Percentiles rank a stretch among this genome's conserved stretches.
Conservation (phyloP, 2,888 invertebrate species). For the Cantharis rufa region DNA sequence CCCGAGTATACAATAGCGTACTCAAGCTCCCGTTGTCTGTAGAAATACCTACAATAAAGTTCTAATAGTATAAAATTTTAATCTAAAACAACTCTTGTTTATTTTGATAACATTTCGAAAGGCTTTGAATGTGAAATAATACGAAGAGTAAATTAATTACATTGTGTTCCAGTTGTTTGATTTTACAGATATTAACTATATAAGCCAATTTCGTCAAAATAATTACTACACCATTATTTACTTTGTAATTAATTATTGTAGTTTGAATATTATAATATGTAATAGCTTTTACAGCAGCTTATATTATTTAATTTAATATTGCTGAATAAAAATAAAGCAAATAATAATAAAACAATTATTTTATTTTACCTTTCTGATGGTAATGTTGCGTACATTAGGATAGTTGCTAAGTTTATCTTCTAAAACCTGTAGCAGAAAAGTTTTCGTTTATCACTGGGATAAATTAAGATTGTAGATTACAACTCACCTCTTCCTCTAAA, state of each 20-base stretch:
- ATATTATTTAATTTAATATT: neutral
- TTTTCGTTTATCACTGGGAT: neutral
- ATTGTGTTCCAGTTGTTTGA: neutral
- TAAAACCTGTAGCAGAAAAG: slow-evolving; percentile 61
- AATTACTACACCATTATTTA: neutral
- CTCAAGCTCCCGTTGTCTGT: neutral
- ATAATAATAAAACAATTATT: too few species aligned
- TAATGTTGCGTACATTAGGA: slow-evolving; percentile 78
- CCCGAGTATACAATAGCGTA: neutral
- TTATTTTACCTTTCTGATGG: slow-evolving; percentile 77
- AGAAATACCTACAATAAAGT: neutral
- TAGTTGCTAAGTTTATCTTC: slow-evolving; percentile 72
- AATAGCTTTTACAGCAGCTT: neutral
- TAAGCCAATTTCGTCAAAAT: neutral
- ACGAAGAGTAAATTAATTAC: neutral
- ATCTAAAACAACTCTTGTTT: neutral
- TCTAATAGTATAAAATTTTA: neutral
- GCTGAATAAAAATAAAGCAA: too few species aligned
- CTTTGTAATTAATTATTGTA: neutral
- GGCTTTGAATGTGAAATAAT: neutral
- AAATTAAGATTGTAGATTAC: neutral
- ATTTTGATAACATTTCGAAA: neutral
- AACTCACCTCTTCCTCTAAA: slow-evolving; percentile 80
- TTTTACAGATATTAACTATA: neutral
- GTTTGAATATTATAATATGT: neutral